A percentile compares a stretch with the other conserved stretches of the same genome.
phyloP scores from a whole-genome alignment of 2,113 vertebrate species.

The Melanocharis versteri region DNA sequence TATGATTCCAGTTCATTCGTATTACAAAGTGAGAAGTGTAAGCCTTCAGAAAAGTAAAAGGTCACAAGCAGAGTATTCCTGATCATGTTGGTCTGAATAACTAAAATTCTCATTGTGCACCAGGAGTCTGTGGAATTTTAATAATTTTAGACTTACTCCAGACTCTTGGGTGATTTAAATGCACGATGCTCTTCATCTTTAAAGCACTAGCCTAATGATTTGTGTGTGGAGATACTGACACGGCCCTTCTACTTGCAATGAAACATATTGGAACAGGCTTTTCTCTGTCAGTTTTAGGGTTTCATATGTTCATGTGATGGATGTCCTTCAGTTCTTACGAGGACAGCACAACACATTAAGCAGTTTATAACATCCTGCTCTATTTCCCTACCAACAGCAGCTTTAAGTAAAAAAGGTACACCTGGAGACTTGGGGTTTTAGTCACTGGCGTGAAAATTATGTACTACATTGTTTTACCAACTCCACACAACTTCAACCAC shows the following conservation, averaged over 20 bases:
- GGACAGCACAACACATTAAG: not conserved
- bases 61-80: not conserved
- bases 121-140: not conserved
- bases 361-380: slow-evolving; percentile 2
- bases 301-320: not conserved
- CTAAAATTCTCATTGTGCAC: not conserved
- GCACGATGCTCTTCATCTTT: not conserved
- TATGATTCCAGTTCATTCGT: not conserved
- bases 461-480: not conserved
- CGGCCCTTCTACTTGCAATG: not conserved
- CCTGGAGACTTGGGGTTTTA: not conserved
- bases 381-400: not conserved
- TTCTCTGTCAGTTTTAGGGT: slow-evolving; percentile 1
- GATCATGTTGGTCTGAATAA: not conserved
- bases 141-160: not conserved
- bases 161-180: not conserved
- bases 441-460: not conserved
- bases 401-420: not conserved
- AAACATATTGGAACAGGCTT: not conserved
- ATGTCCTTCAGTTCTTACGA: not conserved
- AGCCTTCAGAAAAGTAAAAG: not conserved
- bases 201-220: not conserved
- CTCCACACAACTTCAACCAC: not conserved
- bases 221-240: not conserved
- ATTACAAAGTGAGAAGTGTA: not conserved